Conservation (phyloP, 1,140 invertebrate species). For the Apis dorsata region DNA sequence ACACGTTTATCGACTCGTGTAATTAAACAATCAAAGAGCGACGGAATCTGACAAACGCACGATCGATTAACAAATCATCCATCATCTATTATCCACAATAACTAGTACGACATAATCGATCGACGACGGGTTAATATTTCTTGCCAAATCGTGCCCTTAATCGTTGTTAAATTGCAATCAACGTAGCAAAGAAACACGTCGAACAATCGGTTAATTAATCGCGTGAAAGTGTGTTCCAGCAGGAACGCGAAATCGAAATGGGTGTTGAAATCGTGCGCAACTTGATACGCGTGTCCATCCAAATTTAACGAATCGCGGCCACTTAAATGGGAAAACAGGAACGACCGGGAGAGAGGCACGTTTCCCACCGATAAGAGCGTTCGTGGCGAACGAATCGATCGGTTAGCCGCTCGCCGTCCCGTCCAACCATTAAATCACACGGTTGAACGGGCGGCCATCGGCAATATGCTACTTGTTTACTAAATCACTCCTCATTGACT, state of each 20-base stretch:
- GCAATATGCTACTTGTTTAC: slow-evolving; percentile 77
- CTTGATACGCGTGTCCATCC: no score
- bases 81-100: no score
- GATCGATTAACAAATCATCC: not conserved
- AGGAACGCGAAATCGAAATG: no score
- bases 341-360: not conserved
- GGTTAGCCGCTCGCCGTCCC: slow-evolving; percentile 10
- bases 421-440: slow-evolving; percentile 69
- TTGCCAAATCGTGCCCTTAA: not conserved
- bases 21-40: no score
- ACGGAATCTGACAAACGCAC: no score
- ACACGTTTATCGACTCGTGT: no score
- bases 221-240: no score
- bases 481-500: slow-evolving; percentile 72
- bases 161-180: not conserved
- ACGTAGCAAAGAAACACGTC: not conserved
- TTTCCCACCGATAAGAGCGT: slow-evolving; percentile 8
- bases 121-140: no score
- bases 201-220: not conserved
- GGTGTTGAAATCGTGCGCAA: not conserved
- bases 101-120: no score
- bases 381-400: slow-evolving; percentile 45
- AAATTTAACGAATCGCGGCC: slow-evolving; percentile 20
- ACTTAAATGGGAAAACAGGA: slow-evolving; percentile 21
- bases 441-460: slow-evolving; percentile 65